Base-by-base conservation (phyloP, 2,797 vertebrate species). In the Tangara arthus region DNA sequence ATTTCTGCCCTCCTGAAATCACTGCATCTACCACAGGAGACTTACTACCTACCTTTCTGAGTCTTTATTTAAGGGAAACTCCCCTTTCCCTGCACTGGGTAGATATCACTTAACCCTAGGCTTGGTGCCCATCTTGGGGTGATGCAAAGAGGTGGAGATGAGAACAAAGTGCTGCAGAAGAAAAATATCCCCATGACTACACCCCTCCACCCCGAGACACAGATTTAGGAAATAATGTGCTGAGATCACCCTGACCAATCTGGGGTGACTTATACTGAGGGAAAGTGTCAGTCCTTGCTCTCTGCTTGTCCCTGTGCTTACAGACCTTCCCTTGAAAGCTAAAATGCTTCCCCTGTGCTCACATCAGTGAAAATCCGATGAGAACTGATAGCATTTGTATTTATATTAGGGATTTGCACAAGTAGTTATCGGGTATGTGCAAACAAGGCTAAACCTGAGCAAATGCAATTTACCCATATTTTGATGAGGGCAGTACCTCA, bases 181-280 rank as follows among this genome's bases (percentile, higher is more conserved):
- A 22, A 60, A 94, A 57, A 72, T 5, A 87, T 2, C 9, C 12
- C 39, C 12, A 4, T 24, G 17, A n/a, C 20, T 19, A 17, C 4
- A 18, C 4, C 3, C 1, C 2, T 12, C 24, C 30, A 53, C 17
- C 5, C 17, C 0, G 0, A 28, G 14, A 50, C 1, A 1, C 0
- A 72, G 55, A 39, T 23, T 9, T 59, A 82, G 50, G 30, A 82
- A 73, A 69, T 10, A 82, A 84, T 4, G 3, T 6, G 15, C 46
- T 52, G 8, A 26, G 23, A 72, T 12, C 39, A 55, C 21, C 5
- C 0, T 5, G 11, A 88, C 47, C 55, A 50, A 61, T 50, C 19
- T 28, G 8, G 17, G 3, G 27, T 73, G 22, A 66, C 26, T 46
- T 56, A 64, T 6, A 18, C 3, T 5, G 27, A 79, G 3, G 21